Evolutionary conservation across 2,113 vertebrate genomes (phyloP).

Genomic region (Prochilodus magdalenae): DNA sequence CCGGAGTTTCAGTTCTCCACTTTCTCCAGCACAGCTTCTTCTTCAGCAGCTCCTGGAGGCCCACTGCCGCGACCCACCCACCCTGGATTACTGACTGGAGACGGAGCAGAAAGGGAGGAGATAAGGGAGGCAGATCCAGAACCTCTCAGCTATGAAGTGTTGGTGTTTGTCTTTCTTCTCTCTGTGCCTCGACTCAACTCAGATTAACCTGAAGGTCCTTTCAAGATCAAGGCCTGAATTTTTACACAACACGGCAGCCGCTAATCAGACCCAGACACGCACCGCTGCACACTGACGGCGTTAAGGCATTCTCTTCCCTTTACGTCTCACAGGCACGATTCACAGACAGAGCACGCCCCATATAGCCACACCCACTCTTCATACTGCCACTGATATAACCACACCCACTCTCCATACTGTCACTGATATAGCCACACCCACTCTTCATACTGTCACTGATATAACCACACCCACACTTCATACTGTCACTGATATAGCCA

Average conservation of each 20-base stretch:
- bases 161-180: not conserved
- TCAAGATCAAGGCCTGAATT: no score
- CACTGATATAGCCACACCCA: no score
- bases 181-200: not conserved
- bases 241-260: not conserved
- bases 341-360: no score
- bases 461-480: no score
- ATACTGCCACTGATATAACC: not conserved
- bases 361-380: no score
- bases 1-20: not conserved
- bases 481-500: no score
- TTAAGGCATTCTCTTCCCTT: not conserved
- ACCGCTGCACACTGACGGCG: not conserved
- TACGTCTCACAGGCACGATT: not conserved
- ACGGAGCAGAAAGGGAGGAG: not conserved
- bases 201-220: not conserved
- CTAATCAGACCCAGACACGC: not conserved
- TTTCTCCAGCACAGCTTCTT: not conserved
- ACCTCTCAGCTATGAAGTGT: not conserved
- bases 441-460: no score
- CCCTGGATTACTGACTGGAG: not conserved
- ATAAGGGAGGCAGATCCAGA: not conserved
- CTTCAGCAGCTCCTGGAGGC: not conserved
- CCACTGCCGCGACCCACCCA: not conserved
- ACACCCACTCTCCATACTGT: not conserved